Percentiles rank a stretch among this genome's conserved stretches.
phyloP scores from a whole-genome alignment of 2,888 invertebrate species.

The Oxycera nigricornis region DNA sequence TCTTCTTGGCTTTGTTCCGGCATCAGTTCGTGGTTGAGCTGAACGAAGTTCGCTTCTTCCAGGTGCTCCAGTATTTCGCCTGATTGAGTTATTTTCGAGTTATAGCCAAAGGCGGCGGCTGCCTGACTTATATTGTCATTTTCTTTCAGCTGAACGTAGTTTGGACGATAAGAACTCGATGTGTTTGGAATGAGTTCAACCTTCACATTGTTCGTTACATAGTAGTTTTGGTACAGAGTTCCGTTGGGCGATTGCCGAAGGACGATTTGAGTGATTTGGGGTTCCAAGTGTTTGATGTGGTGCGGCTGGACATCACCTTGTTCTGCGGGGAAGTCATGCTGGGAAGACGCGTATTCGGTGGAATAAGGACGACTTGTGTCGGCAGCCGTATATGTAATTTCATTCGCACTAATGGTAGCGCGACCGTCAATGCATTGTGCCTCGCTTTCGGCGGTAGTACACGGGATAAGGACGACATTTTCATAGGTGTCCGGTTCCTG shows the following conservation, averaged over 20 bases:
- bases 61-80: slow-evolving; percentile 39
- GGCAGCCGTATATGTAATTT: background rate
- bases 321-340: background rate
- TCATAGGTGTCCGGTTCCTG: background rate
- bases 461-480: slow-evolving; percentile 21
- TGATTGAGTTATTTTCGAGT: slow-evolving; percentile 24
- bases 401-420: background rate
- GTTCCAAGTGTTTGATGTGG: background rate
- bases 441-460: background rate
- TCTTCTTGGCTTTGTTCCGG: slow-evolving; percentile 28
- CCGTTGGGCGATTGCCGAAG: slow-evolving; percentile 49
- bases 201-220: slow-evolving; percentile 42
- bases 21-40: slow-evolving; percentile 37
- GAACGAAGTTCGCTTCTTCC: slow-evolving; percentile 36
- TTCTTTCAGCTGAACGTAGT: background rate
- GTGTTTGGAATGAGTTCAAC: slow-evolving; percentile 47
- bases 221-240: slow-evolving; percentile 49
- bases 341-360: background rate
- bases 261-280: slow-evolving; percentile 27
- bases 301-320: background rate
- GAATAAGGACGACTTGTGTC: background rate
- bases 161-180: slow-evolving; percentile 43
- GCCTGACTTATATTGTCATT: slow-evolving; percentile 41
- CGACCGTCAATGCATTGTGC: background rate
- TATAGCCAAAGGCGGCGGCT: slow-evolving; percentile 36